These are phyloP conservation scores for Anguilla pacifica DNA, from an alignment of 2,797 vertebrate species.

Conservation along the genomic window DNA sequence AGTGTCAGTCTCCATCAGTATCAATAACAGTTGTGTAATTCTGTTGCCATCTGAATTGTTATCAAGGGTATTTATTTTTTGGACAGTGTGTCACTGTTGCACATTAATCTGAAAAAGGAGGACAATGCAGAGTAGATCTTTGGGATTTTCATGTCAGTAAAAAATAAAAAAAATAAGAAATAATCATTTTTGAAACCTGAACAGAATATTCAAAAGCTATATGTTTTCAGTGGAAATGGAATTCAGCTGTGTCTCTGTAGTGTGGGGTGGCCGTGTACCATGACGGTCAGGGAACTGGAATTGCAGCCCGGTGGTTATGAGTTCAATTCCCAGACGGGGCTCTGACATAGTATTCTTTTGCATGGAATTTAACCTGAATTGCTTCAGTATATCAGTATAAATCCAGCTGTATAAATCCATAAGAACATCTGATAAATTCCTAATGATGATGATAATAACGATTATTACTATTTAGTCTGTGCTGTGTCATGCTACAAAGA, in stretches of 20 bases:
- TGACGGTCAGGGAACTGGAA: not conserved
- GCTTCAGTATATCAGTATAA: not conserved
- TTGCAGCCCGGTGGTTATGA: not conserved
- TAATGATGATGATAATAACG: not conserved
- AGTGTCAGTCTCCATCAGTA: not conserved
- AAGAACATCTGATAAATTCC: too few relatives aligned
- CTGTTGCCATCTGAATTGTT: not conserved
- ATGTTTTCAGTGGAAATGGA: not conserved
- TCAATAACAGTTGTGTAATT: not conserved
- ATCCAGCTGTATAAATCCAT: not conserved
- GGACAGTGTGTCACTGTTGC: not conserved
- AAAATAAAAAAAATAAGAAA: not conserved
- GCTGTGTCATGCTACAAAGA: not conserved
- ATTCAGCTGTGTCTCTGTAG: not conserved
- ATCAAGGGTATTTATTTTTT: not conserved
- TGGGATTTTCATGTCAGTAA: not conserved
- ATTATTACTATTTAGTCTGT: not conserved
- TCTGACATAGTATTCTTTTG: not conserved
- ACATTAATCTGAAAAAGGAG: slow-evolving; percentile 9
- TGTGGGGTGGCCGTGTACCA: not conserved
- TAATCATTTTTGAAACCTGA: not conserved
- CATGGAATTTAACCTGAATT: not conserved
- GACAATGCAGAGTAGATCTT: not conserved
- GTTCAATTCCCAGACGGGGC: not conserved
- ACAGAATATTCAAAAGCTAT: not conserved